A percentile compares a stretch with the other conserved stretches of the same genome.
These are phyloP conservation scores for Tubulanus polymorphus DNA, from an alignment of 2,888 invertebrate species.

Conservation along the genomic window DNA sequence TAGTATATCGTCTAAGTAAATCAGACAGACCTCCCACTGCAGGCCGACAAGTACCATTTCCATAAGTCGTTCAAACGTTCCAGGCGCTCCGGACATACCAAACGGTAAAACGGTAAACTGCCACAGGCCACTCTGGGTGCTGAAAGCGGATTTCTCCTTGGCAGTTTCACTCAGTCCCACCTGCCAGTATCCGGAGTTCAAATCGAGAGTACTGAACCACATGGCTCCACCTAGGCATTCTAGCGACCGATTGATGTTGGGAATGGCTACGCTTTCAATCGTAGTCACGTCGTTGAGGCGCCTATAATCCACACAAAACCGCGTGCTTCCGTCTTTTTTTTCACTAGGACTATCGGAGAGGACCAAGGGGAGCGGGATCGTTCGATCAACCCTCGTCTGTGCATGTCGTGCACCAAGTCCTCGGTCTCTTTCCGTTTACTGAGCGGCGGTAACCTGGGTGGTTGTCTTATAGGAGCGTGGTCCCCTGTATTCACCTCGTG, in stretches of 20 bases:
- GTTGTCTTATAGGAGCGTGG: constrained; percentile 7
- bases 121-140: constrained; percentile 3
- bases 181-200: no score
- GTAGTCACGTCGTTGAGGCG: constrained; percentile 2
- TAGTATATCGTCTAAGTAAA: constrained; percentile 9
- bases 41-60: neutral
- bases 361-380: constrained; percentile 3
- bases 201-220: no score
- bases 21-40: neutral
- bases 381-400: neutral
- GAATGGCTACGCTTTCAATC: no score
- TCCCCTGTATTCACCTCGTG: constrained; percentile 11
- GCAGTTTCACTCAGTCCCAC: no score
- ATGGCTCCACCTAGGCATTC: no score
- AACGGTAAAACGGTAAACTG: constrained; percentile 4
- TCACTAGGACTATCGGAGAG: constrained; percentile 3
- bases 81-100: constrained; percentile 7
- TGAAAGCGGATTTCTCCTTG: constrained; percentile 12
- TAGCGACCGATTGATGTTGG: no score
- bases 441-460: neutral
- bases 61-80: constrained; percentile 2
- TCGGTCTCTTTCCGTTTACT: neutral
- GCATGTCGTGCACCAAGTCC: neutral
- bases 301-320: constrained; percentile 7
- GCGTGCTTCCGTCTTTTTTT: constrained; percentile 5